phyloP scores from a whole-genome alignment of 2,797 vertebrate species.

The Balearica regulorum region DNA sequence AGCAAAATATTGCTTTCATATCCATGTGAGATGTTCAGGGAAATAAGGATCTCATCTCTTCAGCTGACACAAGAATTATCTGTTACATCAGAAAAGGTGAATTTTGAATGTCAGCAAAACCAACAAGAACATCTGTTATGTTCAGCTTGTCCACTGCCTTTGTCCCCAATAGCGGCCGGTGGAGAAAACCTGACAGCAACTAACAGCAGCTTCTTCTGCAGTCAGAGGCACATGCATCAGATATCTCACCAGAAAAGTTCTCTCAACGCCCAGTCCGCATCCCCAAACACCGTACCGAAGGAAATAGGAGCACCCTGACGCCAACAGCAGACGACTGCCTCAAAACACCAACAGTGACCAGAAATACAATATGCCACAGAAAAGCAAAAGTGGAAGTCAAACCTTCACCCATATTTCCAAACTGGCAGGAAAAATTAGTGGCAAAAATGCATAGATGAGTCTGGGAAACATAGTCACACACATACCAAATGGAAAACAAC shows the following conservation, averaged over 20 bases:
- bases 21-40: slow-evolving; percentile 5
- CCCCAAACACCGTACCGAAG: background rate
- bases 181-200: background rate
- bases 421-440: background rate
- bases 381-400: background rate
- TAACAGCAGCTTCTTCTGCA: background rate
- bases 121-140: background rate
- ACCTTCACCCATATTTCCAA: background rate
- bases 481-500: background rate
- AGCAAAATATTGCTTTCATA: slow-evolving; percentile 30
- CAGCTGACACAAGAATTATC: slow-evolving; percentile 19
- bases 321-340: background rate
- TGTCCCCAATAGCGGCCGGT: background rate
- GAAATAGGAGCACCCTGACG: background rate
- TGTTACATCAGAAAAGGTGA: background rate
- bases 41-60: slow-evolving; percentile 27
- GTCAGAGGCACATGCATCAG: accelerated
- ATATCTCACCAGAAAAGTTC: background rate
- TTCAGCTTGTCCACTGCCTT: background rate
- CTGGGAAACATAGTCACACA: accelerated
- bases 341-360: background rate
- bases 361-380: background rate
- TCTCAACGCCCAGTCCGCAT: no score
- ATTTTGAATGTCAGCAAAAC: background rate
- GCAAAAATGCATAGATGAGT: accelerated